These are phyloP conservation scores for Euthynnus affinis DNA, from an alignment of 2,797 vertebrate species.

Conservation along the genomic window DNA sequence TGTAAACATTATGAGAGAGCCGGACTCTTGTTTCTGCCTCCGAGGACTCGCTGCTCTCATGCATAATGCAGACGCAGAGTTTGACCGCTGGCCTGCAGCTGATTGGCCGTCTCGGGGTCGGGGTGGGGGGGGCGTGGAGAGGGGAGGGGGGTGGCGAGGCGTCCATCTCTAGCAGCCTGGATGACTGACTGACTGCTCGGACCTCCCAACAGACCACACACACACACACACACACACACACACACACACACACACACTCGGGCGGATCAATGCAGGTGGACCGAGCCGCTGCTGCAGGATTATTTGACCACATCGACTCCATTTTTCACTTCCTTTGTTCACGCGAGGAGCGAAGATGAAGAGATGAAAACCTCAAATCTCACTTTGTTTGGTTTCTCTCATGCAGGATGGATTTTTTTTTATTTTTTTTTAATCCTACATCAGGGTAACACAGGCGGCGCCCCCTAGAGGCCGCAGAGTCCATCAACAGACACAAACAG, in stretches of 20 bases:
- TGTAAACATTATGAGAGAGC: constrained; percentile 67
- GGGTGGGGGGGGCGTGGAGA: constrained; percentile 18
- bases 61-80: constrained; percentile 78
- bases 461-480: background rate
- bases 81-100: constrained; percentile 83
- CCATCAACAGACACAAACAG: too few species aligned
- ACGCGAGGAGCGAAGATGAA: constrained; percentile 27
- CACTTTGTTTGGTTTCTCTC: constrained; percentile 1
- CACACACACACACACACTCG: constrained; percentile 27
- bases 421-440: too few species aligned
- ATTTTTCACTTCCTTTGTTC: constrained; percentile 42
- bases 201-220: constrained; percentile 20
- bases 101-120: constrained; percentile 75
- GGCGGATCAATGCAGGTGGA: constrained; percentile 53
- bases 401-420: background rate
- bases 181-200: constrained; percentile 50
- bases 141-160: constrained; percentile 7
- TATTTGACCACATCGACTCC: constrained; percentile 41
- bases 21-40: constrained; percentile 52
- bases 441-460: background rate
- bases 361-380: constrained; percentile 30
- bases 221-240: constrained; percentile 23
- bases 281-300: constrained; percentile 51
- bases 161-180: constrained; percentile 57
- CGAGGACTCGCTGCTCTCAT: constrained; percentile 71